phyloP scores from a whole-genome alignment of 2,113 vertebrate species.

The Harpagus bidentatus region DNA sequence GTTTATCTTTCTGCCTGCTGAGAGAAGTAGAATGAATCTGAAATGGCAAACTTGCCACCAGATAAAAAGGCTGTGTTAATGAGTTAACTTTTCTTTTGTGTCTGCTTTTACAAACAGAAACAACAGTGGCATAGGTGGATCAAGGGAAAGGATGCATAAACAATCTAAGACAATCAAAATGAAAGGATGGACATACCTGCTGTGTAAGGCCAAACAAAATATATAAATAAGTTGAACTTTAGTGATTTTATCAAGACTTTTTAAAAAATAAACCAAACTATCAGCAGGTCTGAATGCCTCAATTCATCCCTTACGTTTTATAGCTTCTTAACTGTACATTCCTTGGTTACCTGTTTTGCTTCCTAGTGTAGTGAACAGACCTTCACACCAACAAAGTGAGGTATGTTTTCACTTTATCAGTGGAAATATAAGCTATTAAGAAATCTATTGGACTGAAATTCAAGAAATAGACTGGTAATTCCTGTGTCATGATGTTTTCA shows the following conservation, averaged over 20 bases:
- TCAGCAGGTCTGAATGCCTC: not conserved
- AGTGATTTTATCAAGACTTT: not conserved
- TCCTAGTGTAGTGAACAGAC: not conserved
- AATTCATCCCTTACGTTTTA: not conserved
- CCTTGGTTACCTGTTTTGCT: not conserved
- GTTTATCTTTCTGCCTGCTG: not conserved
- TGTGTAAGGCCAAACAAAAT: not conserved
- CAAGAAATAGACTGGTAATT: not conserved
- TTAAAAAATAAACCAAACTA: not conserved
- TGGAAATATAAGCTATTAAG: not conserved
- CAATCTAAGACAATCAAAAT: not conserved
- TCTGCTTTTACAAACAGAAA: not conserved
- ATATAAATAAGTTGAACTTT: not conserved
- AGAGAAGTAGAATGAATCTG: not conserved
- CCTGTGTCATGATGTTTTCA: not conserved
- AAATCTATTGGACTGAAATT: not conserved
- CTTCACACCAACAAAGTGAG: not conserved
- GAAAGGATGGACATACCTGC: not conserved
- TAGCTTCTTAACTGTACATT: not conserved
- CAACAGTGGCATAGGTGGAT: not conserved
- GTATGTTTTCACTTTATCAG: constrained; percentile 12
- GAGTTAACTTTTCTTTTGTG: not conserved
- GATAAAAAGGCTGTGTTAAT: not conserved
- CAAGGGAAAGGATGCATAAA: not conserved
- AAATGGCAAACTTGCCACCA: not conserved